Evolutionary conservation across 2,113 vertebrate species (phyloP).

Genomic region (Scortum barcoo): DNA sequence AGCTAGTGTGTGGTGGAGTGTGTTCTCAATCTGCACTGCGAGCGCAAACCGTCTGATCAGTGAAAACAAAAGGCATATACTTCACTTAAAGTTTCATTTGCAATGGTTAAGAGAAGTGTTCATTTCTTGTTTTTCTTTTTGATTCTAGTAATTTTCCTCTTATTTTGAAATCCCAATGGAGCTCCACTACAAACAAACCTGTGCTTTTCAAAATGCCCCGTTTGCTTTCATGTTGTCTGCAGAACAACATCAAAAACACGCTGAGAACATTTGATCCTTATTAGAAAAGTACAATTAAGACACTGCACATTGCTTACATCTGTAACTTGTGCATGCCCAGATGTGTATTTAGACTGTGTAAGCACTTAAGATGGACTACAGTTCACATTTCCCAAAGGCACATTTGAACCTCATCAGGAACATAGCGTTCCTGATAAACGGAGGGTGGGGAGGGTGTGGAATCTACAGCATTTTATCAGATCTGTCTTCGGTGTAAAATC

Average conservation of each 20-base stretch:
- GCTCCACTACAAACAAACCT: slow-evolving; percentile 18
- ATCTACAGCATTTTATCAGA: background rate
- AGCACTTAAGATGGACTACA: background rate
- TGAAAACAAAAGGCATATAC: slow-evolving; percentile 4
- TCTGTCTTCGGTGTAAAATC: background rate
- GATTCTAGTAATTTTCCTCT: slow-evolving; percentile 39
- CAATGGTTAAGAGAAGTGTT: slow-evolving; percentile 9
- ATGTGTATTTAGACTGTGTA: background rate
- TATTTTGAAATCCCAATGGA: slow-evolving; percentile 37
- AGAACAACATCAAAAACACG: slow-evolving; percentile 15
- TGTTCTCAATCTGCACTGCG: slow-evolving; percentile 26
- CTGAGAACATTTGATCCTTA: slow-evolving; percentile 16
- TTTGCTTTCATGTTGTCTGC: slow-evolving; percentile 38
- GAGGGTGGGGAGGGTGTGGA: background rate
- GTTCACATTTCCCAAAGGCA: background rate
- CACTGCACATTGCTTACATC: background rate
- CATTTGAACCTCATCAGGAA: background rate
- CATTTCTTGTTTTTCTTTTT: background rate
- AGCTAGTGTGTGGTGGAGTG: slow-evolving; percentile 45
- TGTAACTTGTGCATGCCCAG: background rate
- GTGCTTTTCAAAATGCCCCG: slow-evolving; percentile 13
- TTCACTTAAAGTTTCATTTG: slow-evolving; percentile 26
- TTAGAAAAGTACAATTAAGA: background rate
- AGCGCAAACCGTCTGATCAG: slow-evolving; percentile 24
- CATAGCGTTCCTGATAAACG: no score